Conservation (phyloP, 2,888 invertebrate genomes). For the Callyntrura guangdongensis region DNA sequence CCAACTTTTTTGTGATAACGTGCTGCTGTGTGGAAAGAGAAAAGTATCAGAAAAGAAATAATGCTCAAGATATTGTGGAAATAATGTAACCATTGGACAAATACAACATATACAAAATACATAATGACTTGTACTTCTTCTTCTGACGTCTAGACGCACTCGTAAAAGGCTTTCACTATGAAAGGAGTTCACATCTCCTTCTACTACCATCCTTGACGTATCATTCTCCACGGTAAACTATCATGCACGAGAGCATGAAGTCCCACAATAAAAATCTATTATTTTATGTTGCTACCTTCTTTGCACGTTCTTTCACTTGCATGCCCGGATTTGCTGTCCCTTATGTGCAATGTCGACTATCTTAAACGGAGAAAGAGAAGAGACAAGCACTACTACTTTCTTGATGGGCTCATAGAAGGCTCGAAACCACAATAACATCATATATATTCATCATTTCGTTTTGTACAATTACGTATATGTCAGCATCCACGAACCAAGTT, state of each 20-base stretch:
- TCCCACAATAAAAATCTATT: constrained; percentile 25
- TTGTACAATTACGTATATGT: not conserved
- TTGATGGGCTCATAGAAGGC: not conserved
- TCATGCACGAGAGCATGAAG: constrained; percentile 30
- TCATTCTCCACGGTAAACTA: constrained; percentile 54
- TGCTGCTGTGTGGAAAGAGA: not conserved
- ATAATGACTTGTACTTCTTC: constrained; percentile 20
- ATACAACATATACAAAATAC: not conserved
- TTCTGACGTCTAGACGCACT: constrained; percentile 10
- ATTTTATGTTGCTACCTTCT: constrained; percentile 23
- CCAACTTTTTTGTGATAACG: not conserved
- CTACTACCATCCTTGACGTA: constrained; percentile 69
- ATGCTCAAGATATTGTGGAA: not conserved
- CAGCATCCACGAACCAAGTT: not conserved
- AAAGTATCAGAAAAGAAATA: not conserved
- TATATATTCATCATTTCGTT: constrained; percentile 20
- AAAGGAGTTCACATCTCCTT: constrained; percentile 47
- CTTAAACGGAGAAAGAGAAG: constrained; percentile 9
- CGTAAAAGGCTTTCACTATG: constrained; percentile 1
- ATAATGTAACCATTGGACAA: not conserved
- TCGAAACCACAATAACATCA: not conserved
- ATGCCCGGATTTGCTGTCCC: not conserved
- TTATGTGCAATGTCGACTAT: not conserved
- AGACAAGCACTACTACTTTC: not conserved
- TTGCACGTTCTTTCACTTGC: not conserved